Percentiles rank a stretch among this genome's conserved stretches.
Evolutionary conservation across 2,797 vertebrate genomes (phyloP).

Genomic region (Malacoraja senta): DNA sequence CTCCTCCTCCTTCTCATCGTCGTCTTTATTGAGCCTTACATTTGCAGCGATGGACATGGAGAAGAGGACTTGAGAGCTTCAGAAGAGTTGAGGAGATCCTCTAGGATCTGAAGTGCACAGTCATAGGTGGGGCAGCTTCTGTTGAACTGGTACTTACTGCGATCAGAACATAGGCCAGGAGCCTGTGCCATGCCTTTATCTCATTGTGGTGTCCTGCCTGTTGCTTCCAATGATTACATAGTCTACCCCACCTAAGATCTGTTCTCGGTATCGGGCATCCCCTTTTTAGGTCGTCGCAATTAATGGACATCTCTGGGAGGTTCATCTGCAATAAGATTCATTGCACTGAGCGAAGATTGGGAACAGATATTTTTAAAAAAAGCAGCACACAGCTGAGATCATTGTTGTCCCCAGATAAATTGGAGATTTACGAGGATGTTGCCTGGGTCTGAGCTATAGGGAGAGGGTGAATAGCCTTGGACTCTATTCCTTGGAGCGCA

Average conservation of each 20-base stretch:
- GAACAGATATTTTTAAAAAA: background rate
- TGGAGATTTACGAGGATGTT: no score
- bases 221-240: background rate
- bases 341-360: background rate
- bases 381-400: background rate
- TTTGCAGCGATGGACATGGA: no score
- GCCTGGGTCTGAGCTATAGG: no score
- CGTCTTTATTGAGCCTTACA: no score
- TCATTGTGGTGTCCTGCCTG: background rate
- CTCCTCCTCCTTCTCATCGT: no score
- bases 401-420: background rate
- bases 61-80: background rate
- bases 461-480: no score
- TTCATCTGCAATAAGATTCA: background rate
- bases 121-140: background rate
- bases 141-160: background rate
- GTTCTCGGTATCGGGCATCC: background rate
- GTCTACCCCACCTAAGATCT: background rate
- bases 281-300: no score
- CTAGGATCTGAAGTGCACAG: background rate
- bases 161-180: background rate
- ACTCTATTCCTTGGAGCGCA: no score
- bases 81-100: background rate
- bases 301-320: no score
- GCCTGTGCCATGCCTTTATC: background rate